Base-by-base conservation (phyloP, 2,888 invertebrate genomes). In the Nasonia oneida region DNA sequence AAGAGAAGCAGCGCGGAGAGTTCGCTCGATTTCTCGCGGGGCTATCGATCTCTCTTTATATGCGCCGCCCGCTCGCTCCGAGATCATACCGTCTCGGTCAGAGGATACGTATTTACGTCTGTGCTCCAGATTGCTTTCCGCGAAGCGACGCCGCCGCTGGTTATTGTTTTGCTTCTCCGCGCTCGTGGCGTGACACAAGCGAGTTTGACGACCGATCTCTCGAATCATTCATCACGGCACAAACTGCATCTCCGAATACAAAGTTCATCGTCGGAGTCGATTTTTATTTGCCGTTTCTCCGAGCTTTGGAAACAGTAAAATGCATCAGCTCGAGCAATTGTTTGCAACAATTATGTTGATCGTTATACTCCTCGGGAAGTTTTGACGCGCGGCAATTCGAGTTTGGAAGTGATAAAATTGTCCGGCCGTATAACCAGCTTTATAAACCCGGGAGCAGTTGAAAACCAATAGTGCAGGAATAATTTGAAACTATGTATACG, bases 71-170 rank as follows among this genome's bases (percentile, higher is more conserved):
- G 50, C 39, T 37, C 42, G 8, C 47, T 42, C 47, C 23, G 75
- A 80, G 67, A 80, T 84, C 70, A 70, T 79, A 57, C 64, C 23
- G 73, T 73, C 83, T 83, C 78, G 76, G 73, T 64, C 64, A 74
- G 61, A 74, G 78, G 64, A 79, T 83, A 78, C 71, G 73, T 73
- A 79, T 83, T 78, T 79, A 64, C 57, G 23, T 78, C 71, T 78
- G 78, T 78, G 78, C 61, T 79, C 73, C 73, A 79, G 78, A 83
- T 78, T 79, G 64, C 78, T 79, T 67, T 73, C 81, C 74, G 61
- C 74, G 74, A 81, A 74, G 23, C 12, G 71, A n/a, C 39, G 18
- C 80, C 53, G 71, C 33, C 53, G 18, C 80, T 53, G 33, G 15
- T 70, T 42, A 12, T n/a, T 29, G 33, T 67, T 67, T 67, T 33